Evolutionary conservation across 2,888 invertebrate genomes (phyloP), one percentile per base, ranked within the genome.

Genomic region (Machimus atricapillus): DNA sequence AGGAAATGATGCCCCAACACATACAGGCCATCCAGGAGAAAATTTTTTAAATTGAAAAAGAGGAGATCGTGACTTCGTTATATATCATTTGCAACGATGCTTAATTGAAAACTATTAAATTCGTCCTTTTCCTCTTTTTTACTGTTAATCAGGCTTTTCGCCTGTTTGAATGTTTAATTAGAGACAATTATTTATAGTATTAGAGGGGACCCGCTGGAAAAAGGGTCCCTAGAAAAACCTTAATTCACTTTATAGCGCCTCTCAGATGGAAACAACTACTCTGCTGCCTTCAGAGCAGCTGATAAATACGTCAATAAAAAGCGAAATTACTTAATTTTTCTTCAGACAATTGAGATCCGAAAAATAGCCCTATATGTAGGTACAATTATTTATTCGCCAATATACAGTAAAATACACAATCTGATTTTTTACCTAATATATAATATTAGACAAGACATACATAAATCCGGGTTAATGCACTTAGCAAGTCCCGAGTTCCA

Each of bases 61-160:
- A 76, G 40, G 85, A 89, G 86, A 88, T 89, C 88, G 89, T 89
- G 89, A 89, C 89, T 88, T 87, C 82, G 85, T 88, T 89, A 89
- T 89, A 87, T 88, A 89, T 89, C 88, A 87, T 87, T 87, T 89
- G 88, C 87, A 88, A 87, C 82, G 87, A 86, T 88, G 87, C 87
- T 89, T 89, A 89, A 89, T 89, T 89, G 89, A 89, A 89, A 89
- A 89, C 89, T 89, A 89, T 89, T 89, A 89, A 89, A 89, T 87
- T 89, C 85, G 87, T 88, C 88, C 87, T 86, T 88, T 88, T 87
- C 85, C 77, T 73, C 83, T 73, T 87, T 79, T 79, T 86, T 85
- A 73, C 87, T 88, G 87, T 88, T 88, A 88, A 88, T 88, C 88
- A 88, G 88, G 81, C 86, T 88, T 86, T 85, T 82, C 86, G 52